Base-by-base conservation (phyloP, 2,888 invertebrate species). In the Ectobius pallidus region DNA sequence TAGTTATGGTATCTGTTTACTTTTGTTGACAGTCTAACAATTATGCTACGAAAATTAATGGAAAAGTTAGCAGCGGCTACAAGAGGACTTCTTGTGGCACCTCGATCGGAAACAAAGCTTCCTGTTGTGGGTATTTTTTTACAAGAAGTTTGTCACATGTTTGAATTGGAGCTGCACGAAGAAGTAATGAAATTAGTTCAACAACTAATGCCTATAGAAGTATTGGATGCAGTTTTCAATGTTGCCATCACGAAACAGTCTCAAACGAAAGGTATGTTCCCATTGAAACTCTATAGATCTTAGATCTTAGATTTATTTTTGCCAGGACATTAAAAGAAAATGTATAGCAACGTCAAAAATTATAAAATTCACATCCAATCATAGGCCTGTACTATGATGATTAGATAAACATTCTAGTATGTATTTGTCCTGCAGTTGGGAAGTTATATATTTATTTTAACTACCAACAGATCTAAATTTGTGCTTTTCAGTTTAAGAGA, bases 141-240 rank as follows among this genome's bases (percentile, higher is more conserved):
- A 7, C 18, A 34, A 9, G 49, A 39, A 18, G 2, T 67, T 25
- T 30, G 18, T 1, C 49, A 52, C 20, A 9, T 65, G 20, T 71
- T 49, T 67, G 46, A 49, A 25, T 18, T 39, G 39, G 65, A 52
- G 11, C 22, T 65, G 1, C 71, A 71, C 22, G 67, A 65, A 16
- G 67, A 67, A 18, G 52, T 71, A 9, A 6, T 32, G 25, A 55
- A 18, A 18, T 18, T 67, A 16, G 34, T 67, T 2, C 27, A 49
- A 18, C 18, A 20, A 20, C 11, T 34, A 16, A 71, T 34, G 16
- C 71, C 71, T 20, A 14, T 16, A 11, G 65, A 20, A 3, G 4
- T 71, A 25, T 49, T 71, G 34, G 49, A 71, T 42, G 63, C 67
- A 30, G 34, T 71, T 25, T 30, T 42, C 55, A 39, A 55, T 4